These are phyloP conservation scores for Chauna torquata DNA, from an alignment of 2,113 vertebrate species.

Conservation along the genomic window DNA sequence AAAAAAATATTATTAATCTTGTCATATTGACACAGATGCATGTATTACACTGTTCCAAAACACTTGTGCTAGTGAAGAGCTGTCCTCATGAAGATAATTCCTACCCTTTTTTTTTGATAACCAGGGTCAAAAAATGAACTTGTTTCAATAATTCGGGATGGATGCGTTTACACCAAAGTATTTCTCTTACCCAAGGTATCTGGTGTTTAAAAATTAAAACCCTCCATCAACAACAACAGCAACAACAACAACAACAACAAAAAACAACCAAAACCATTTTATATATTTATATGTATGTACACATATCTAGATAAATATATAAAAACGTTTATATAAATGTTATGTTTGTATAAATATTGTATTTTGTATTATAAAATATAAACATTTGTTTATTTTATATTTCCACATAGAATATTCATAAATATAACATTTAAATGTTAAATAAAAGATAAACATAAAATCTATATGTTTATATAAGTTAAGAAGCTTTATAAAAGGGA, in stretches of 20 bases:
- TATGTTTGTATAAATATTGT: neutral
- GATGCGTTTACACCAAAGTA: neutral
- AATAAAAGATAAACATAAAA: too few species aligned
- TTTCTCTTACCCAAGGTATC: neutral
- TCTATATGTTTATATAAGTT: neutral
- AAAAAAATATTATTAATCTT: neutral
- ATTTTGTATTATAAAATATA: neutral
- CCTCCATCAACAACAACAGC: neutral
- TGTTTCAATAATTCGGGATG: neutral
- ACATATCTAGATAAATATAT: neutral
- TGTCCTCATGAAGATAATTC: neutral
- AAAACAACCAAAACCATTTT: neutral
- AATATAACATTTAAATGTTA: too few species aligned
- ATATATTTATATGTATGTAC: rapidly evolving
- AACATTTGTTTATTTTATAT: neutral
- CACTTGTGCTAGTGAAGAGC: neutral
- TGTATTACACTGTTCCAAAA: neutral
- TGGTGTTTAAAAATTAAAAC: neutral
- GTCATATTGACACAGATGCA: neutral
- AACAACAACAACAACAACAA: neutral
- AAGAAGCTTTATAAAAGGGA: neutral
- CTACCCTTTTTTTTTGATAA: neutral
- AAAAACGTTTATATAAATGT: neutral
- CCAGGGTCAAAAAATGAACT: neutral
- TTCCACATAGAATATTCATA: too few species aligned